These are phyloP conservation scores for Garra rufa DNA, from an alignment of 2,113 vertebrate species.

Conservation along the genomic window DNA sequence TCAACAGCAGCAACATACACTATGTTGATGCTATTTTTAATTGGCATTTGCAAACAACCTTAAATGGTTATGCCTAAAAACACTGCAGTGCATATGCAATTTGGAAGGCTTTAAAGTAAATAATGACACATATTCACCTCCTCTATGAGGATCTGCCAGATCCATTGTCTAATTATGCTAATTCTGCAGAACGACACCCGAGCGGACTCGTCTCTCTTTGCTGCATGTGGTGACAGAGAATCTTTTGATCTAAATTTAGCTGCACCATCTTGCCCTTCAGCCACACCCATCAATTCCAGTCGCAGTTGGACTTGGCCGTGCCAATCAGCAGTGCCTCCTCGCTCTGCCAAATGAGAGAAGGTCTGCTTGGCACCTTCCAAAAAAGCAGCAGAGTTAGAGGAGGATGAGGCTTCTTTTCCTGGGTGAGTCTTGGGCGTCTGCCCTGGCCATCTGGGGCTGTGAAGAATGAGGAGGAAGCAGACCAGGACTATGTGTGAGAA, in stretches of 20 bases:
- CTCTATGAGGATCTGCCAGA: not conserved
- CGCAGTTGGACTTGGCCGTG: constrained; percentile 48
- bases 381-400: constrained; percentile 44
- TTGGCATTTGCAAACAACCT: not conserved
- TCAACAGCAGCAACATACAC: not conserved
- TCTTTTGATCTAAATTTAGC: constrained; percentile 75
- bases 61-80: not conserved
- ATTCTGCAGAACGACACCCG: constrained; percentile 9
- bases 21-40: not conserved
- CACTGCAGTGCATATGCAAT: not conserved
- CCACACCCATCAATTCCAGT: constrained; percentile 57
- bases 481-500: constrained; percentile 10
- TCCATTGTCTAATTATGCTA: constrained; percentile 36
- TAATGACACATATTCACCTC: constrained; percentile 9
- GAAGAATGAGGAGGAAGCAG: constrained; percentile 45
- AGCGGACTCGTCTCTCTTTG: constrained; percentile 52
- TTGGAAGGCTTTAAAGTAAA: constrained; percentile 15
- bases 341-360: constrained; percentile 46
- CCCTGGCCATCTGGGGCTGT: constrained; percentile 65
- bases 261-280: constrained; percentile 62
- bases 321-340: constrained; percentile 57
- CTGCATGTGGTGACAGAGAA: constrained; percentile 59
- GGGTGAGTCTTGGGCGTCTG: constrained; percentile 55
- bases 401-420: constrained; percentile 37
- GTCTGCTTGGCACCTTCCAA: constrained; percentile 44